These are phyloP conservation scores for Embidobia sp. DNA, from an alignment of 2,888 invertebrate genomes.

Conservation along the genomic window DNA sequence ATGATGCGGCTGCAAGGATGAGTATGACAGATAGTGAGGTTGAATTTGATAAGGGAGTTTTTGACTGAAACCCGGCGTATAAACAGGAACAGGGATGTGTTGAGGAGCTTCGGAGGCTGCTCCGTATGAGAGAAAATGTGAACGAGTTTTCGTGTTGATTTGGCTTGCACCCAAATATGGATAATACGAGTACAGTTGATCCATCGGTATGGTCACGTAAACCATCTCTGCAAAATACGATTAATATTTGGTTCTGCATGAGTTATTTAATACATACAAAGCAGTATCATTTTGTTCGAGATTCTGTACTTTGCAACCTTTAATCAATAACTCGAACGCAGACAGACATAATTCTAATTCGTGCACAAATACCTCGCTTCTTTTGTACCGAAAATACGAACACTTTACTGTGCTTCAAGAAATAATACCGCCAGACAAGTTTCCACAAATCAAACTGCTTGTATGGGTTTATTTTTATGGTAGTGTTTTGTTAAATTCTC, in stretches of 20 bases:
- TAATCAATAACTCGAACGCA: conserved; percentile 44
- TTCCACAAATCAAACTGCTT: conserved; percentile 1
- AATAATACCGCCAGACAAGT: conserved; percentile 13
- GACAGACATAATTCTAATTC: conserved; percentile 41
- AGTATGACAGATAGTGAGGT: conserved; percentile 67
- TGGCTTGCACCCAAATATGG: conserved; percentile 68
- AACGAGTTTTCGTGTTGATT: conserved; percentile 65
- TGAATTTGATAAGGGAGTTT: conserved; percentile 73
- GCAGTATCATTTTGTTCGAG: conserved; percentile 22
- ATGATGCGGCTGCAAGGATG: conserved; percentile 65
- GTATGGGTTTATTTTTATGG: not conserved
- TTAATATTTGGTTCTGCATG: conserved; percentile 34
- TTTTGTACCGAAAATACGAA: too few relatives aligned
- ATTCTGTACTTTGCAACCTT: conserved; percentile 9
- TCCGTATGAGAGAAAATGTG: conserved; percentile 67
- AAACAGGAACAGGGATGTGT: conserved; percentile 73
- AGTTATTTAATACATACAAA: conserved; percentile 38
- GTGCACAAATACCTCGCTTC: not conserved
- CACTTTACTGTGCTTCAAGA: not conserved
- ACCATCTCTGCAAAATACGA: conserved; percentile 67
- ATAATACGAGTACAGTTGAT: conserved; percentile 75
- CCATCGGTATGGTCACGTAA: conserved; percentile 76
- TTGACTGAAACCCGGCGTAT: conserved; percentile 70
- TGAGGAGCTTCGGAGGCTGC: conserved; percentile 66
- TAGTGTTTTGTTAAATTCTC: too few relatives aligned